Evolutionary conservation across 2,113 vertebrate genomes (phyloP).

Genomic region (Ammodytes dubius): DNA sequence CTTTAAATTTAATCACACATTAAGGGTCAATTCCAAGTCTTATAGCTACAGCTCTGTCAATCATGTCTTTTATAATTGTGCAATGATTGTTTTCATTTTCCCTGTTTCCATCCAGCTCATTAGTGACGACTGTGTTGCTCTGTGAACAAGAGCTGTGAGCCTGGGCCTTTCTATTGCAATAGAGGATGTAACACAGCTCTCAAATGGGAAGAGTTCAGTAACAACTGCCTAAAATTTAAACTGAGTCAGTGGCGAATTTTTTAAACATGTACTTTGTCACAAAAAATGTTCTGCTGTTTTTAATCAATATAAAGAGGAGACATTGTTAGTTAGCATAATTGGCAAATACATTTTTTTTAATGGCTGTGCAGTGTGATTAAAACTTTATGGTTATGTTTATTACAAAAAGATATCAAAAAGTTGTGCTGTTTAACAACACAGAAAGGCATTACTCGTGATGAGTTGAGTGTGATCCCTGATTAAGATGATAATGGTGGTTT

Average conservation of each 20-base stretch:
- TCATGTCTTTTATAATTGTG: background rate
- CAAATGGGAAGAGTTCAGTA: conserved; percentile 43
- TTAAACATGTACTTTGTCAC: too few relatives aligned
- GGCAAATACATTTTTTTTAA: too few relatives aligned
- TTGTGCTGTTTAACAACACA: background rate
- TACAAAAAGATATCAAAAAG: background rate
- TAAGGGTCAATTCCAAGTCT: background rate
- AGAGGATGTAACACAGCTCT: conserved; percentile 31
- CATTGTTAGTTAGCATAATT: too few relatives aligned
- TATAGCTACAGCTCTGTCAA: background rate
- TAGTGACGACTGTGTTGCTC: background rate
- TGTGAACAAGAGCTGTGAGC: conserved; percentile 16
- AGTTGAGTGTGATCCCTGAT: background rate
- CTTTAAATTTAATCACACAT: background rate
- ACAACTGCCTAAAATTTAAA: conserved; percentile 36
- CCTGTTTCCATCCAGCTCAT: background rate
- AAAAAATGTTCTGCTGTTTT: too few relatives aligned
- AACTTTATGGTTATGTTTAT: too few relatives aligned
- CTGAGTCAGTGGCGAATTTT: conserved; percentile 14
- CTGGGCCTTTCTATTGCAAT: background rate
- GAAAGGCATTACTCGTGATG: background rate
- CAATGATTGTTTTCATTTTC: background rate
- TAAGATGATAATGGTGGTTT: background rate
- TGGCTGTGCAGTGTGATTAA: too few relatives aligned
- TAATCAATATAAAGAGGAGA: too few relatives aligned